Conservation (phyloP, 2,888 invertebrate genomes). For the Acanthopleura granulata region DNA sequence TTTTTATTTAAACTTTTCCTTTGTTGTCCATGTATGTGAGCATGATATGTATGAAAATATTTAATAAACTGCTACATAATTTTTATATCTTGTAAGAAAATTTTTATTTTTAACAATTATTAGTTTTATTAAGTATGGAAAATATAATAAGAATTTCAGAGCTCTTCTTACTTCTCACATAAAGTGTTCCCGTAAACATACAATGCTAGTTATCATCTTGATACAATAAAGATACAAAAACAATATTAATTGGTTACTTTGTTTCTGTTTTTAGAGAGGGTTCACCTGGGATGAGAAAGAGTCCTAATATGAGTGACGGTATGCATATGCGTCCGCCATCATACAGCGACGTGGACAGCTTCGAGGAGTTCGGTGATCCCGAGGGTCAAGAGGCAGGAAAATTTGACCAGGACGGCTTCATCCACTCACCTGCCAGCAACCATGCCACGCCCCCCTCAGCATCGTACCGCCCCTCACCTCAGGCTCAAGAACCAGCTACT, state of each 20-base stretch:
- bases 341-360: slow-evolving; percentile 13
- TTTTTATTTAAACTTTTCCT: no score
- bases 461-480: background rate
- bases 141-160: no score
- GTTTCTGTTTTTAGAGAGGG: background rate
- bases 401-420: slow-evolving; percentile 15
- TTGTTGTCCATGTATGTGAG: no score
- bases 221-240: background rate
- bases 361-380: background rate
- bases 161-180: no score
- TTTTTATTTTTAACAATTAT: no score
- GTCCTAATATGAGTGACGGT: slow-evolving; percentile 1
- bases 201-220: no score
- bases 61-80: no score
- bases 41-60: no score
- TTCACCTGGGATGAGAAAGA: background rate
- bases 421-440: background rate
- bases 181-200: no score
- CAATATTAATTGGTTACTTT: background rate
- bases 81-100: no score
- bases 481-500: background rate
- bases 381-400: slow-evolving; percentile 11
- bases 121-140: no score
- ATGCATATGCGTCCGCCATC: background rate
- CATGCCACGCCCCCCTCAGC: background rate